Conservation (phyloP, 2,113 vertebrate genomes). For the Peromyscus leucopus region DNA sequence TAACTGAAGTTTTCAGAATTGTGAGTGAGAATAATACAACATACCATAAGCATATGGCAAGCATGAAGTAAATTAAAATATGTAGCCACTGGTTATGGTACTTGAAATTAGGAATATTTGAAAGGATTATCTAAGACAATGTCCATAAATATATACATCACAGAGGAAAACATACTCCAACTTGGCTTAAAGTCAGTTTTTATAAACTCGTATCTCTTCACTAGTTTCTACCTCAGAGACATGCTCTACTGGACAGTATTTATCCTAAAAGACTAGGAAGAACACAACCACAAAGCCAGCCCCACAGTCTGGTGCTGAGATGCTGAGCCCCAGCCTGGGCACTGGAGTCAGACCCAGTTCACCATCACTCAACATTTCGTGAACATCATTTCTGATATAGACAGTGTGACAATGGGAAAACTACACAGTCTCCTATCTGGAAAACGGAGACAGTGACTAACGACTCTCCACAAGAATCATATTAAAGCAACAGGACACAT, state of each 20-base stretch:
- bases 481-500: neutral
- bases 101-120: neutral
- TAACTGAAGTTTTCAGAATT: neutral
- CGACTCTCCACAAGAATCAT: neutral
- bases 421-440: neutral
- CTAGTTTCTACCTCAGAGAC: conserved; percentile 31
- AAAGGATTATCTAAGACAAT: conserved; percentile 38
- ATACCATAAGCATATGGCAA: neutral
- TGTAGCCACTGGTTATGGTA: neutral
- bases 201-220: conserved; percentile 6
- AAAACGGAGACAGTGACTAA: neutral
- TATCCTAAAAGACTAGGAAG: neutral
- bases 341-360: neutral
- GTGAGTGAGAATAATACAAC: neutral
- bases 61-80: neutral
- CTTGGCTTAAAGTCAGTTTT: neutral
- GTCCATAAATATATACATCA: neutral
- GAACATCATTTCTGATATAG: neutral
- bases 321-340: rapidly evolving
- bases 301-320: too few species aligned
- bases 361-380: neutral
- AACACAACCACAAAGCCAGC: neutral
- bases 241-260: neutral
- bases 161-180: conserved; percentile 41
- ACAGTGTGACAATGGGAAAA: neutral